These are phyloP conservation scores for Vireo griseus DNA, from an alignment of 2,797 vertebrate genomes.

Conservation along the genomic window DNA sequence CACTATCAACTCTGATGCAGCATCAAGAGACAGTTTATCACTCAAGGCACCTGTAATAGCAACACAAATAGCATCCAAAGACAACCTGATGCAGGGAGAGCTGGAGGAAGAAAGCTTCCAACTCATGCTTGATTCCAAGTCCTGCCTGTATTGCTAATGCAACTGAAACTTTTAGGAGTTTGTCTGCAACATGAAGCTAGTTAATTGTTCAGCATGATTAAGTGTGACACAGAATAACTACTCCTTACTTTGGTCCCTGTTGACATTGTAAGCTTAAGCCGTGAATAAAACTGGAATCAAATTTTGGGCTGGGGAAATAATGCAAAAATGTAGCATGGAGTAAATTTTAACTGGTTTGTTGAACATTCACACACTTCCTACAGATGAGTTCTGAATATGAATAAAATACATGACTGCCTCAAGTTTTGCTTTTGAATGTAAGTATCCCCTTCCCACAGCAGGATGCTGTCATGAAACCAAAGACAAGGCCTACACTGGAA, in stretches of 20 bases:
- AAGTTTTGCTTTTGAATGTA: background rate
- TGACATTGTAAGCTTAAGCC: background rate
- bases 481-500: background rate
- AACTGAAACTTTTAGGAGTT: background rate
- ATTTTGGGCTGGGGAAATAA: background rate
- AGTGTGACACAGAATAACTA: background rate
- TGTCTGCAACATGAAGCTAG: background rate
- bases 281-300: background rate
- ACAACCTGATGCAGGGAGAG: fast-evolving
- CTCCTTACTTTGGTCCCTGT: background rate
- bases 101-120: background rate
- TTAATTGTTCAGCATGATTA: background rate
- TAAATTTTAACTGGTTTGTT: background rate
- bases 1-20: background rate
- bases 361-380: background rate
- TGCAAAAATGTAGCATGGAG: background rate
- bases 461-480: background rate
- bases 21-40: background rate
- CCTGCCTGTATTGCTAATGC: fast-evolving
- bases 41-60: background rate
- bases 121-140: background rate
- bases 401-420: background rate
- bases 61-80: background rate
- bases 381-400: background rate
- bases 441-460: background rate